These are phyloP conservation scores for Vesta saturnalis DNA, from an alignment of 2,888 invertebrate species.

Conservation along the genomic window DNA sequence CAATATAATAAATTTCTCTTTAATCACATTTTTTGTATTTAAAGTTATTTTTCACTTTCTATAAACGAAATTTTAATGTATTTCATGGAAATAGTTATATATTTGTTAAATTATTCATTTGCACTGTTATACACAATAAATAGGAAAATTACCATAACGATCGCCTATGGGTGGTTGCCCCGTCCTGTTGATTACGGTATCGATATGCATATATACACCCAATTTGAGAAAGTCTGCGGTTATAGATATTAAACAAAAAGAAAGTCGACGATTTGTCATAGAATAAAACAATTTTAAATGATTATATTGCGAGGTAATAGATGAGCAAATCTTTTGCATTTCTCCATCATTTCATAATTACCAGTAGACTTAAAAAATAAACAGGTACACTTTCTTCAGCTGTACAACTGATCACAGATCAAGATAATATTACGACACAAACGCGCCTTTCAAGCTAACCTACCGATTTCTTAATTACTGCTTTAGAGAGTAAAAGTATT, in stretches of 20 bases:
- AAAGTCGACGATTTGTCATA: neutral
- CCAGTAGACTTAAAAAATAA: neutral
- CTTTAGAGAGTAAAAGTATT: neutral
- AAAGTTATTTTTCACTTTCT: constrained; percentile 6
- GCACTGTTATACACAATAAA: too few species aligned
- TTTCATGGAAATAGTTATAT: too few species aligned
- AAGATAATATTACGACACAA: neutral
- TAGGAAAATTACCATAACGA: too few species aligned
- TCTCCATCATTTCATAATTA: neutral
- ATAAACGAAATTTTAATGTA: neutral
- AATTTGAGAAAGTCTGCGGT: neutral
- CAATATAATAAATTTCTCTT: constrained; percentile 7
- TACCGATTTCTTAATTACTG: neutral
- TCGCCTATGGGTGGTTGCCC: too few species aligned
- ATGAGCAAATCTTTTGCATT: neutral
- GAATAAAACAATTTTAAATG: neutral
- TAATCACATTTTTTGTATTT: neutral
- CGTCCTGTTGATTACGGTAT: too few species aligned
- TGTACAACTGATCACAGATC: neutral
- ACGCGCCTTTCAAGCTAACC: neutral
- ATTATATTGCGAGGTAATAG: neutral
- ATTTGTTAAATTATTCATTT: too few species aligned
- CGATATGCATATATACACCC: neutral
- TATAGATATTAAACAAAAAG: neutral
- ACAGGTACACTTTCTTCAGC: neutral